phyloP scores from a whole-genome alignment of 1,140 invertebrate species.

The Dryas iulia region DNA sequence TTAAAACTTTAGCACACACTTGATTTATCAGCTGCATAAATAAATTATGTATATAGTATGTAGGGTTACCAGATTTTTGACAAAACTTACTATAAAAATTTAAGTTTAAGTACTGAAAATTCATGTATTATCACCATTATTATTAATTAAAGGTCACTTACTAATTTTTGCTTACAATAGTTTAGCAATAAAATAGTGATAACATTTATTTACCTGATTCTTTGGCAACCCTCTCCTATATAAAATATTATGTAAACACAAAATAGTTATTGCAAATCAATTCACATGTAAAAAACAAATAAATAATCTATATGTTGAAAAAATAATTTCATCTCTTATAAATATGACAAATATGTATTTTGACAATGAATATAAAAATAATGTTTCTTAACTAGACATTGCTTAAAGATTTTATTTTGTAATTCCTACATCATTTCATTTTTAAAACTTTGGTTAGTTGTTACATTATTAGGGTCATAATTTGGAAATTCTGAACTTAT shows the following conservation, averaged over 20 bases:
- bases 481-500: conserved; percentile 1
- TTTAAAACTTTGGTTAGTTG: conserved; percentile 32
- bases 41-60: neutral
- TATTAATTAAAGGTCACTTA: neutral
- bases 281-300: neutral
- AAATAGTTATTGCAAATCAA: neutral
- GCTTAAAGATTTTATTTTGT: neutral
- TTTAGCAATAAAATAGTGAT: neutral
- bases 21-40: conserved; percentile 25
- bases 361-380: neutral
- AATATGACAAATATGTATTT: neutral
- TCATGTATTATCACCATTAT: neutral
- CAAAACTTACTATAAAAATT: neutral
- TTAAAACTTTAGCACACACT: conserved; percentile 24
- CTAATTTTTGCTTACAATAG: neutral
- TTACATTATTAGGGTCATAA: conserved; percentile 8
- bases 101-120: neutral
- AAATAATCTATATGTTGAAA: neutral
- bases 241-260: neutral
- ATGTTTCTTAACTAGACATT: conserved; percentile 1
- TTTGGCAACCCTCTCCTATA: neutral
- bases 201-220: neutral
- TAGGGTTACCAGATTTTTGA: neutral
- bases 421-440: neutral
- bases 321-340: neutral